Evolutionary conservation across 2,797 vertebrate species (phyloP).

Genomic region (Muscicapa striata): DNA sequence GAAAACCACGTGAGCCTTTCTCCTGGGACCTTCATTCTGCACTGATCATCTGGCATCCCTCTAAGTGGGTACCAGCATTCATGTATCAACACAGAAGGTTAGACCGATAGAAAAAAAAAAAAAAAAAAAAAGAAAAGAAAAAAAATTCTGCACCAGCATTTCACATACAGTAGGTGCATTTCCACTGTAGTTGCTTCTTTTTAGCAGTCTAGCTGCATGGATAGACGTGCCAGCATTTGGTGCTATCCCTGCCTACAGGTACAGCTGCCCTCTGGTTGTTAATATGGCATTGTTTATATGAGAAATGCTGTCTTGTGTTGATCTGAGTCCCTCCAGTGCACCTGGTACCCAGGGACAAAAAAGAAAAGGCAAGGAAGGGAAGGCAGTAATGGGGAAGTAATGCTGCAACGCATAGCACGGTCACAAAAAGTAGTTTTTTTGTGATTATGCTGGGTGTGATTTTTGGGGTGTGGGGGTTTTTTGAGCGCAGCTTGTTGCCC

Average conservation of each 20-base stretch:
- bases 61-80: conserved; percentile 98
- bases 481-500: background rate
- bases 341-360: conserved; percentile 29
- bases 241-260: conserved; percentile 69
- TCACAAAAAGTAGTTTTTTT: conserved; percentile 49
- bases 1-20: conserved; percentile 93
- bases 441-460: background rate
- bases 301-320: conserved; percentile 63
- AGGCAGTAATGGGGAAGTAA: conserved; percentile 6
- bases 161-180: conserved; percentile 78
- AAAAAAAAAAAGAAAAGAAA: background rate
- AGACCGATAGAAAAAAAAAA: conserved; percentile 77
- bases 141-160: conserved; percentile 79
- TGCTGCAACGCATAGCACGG: background rate
- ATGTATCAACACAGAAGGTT: conserved; percentile 97
- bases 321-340: conserved; percentile 27
- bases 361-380: background rate
- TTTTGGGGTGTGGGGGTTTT: background rate
- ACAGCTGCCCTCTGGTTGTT: conserved; percentile 64
- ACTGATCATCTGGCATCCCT: conserved; percentile 99
- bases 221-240: conserved; percentile 71
- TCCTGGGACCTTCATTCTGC: conserved; percentile 93
- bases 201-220: conserved; percentile 71
- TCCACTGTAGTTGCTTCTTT: conserved; percentile 74
- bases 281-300: conserved; percentile 58